Conservation (phyloP, 1,140 invertebrate genomes). For the Amphibalanus amphitrite region DNA sequence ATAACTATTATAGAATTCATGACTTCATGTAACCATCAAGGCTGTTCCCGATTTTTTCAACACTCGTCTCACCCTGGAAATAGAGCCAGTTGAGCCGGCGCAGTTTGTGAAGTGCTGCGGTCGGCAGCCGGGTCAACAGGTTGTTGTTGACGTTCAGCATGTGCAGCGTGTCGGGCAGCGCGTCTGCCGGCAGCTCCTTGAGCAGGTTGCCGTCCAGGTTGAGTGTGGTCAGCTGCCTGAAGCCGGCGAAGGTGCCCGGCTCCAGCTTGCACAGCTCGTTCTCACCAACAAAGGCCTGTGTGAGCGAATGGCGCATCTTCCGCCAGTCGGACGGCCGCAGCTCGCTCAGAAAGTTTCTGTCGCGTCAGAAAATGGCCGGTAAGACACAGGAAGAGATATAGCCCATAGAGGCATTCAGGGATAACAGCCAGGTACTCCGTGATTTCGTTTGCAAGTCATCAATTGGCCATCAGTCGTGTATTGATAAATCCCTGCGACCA, state of each 20-base stretch:
- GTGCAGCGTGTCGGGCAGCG: neutral
- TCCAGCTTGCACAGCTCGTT: neutral
- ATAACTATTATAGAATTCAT: no score
- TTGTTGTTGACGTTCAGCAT: neutral
- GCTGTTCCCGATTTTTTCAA: no score
- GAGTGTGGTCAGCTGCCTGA: neutral
- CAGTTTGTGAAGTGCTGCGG: neutral
- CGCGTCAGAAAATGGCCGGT: no score
- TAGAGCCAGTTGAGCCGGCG: constrained; percentile 12
- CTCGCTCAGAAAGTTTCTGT: neutral
- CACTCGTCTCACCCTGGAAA: constrained; percentile 33
- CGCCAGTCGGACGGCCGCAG: neutral
- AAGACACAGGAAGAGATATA: no score
- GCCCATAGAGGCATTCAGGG: no score
- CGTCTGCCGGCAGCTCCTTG: neutral
- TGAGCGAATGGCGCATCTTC: neutral
- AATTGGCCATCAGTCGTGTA: no score
- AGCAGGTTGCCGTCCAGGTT: neutral
- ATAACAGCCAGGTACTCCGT: no score
- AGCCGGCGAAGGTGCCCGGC: neutral
- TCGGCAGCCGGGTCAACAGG: neutral
- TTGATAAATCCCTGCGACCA: no score
- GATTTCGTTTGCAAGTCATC: no score
- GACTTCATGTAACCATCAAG: no score
- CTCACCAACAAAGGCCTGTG: neutral